phyloP scores from a whole-genome alignment of 2,888 invertebrate genomes.

The Oligia strigilis region DNA sequence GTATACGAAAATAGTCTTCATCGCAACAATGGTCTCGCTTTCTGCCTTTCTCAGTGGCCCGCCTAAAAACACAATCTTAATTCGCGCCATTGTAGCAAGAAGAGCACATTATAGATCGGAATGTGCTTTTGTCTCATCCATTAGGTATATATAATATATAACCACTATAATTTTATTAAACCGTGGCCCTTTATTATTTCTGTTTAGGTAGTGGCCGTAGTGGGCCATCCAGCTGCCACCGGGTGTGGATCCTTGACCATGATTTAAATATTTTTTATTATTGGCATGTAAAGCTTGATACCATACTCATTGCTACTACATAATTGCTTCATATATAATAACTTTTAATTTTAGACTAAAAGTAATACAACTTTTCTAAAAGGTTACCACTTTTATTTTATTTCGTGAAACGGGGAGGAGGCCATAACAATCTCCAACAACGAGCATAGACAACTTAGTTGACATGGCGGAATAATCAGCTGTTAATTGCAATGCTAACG shows the following conservation, averaged over 20 bases:
- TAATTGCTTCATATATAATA: neutral
- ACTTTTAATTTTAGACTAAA: neutral
- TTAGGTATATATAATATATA: neutral
- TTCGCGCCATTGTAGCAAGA: neutral
- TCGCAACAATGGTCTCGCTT: neutral
- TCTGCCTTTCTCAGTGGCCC: neutral
- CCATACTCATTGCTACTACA: neutral
- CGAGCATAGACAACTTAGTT: constrained; percentile 73
- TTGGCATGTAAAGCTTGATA: neutral
- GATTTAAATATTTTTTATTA: neutral
- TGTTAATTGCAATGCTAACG: constrained; percentile 88
- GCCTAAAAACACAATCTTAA: neutral
- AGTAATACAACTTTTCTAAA: neutral
- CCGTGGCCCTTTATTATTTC: neutral
- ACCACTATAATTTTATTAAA: neutral
- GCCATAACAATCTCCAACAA: constrained; percentile 48
- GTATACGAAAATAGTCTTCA: neutral
- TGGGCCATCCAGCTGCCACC: neutral
- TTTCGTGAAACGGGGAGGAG: constrained; percentile 41
- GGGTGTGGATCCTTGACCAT: constrained; percentile 22
- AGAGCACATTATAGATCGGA: neutral
- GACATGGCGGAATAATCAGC: constrained; percentile 90
- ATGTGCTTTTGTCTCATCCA: neutral
- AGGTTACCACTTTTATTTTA: neutral
- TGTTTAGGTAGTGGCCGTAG: neutral